Conservation (phyloP, 2,113 vertebrate species). For the Sander lucioperca region DNA sequence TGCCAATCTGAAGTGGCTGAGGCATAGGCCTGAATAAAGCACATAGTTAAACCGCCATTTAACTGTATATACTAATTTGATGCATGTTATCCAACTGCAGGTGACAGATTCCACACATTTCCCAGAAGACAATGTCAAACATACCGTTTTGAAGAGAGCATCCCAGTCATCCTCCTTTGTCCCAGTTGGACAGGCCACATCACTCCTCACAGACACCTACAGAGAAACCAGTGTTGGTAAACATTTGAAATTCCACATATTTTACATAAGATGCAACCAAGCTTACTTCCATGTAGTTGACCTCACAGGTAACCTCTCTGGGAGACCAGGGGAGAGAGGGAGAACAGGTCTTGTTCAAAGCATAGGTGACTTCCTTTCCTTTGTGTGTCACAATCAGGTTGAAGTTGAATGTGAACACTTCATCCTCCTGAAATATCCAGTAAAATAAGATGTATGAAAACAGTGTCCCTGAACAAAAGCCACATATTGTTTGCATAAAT, state of each 20-base stretch:
- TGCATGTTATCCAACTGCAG: too few relatives aligned
- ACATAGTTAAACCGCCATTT: too few relatives aligned
- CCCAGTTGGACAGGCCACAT: slow-evolving; percentile 32
- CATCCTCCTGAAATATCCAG: slow-evolving; percentile 47
- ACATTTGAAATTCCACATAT: neutral
- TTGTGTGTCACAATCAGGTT: slow-evolving; percentile 45
- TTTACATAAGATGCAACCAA: rapidly evolving
- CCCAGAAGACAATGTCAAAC: slow-evolving; percentile 7
- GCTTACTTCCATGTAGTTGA: slow-evolving; percentile 82
- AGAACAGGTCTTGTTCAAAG: slow-evolving; percentile 58
- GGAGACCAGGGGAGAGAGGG: slow-evolving; percentile 55
- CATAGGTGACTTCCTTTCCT: slow-evolving; percentile 24
- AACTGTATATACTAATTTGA: too few relatives aligned
- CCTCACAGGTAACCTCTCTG: slow-evolving; percentile 72
- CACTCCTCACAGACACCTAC: slow-evolving; percentile 71
- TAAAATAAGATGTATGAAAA: neutral
- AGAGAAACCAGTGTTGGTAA: neutral
- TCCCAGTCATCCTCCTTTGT: slow-evolving; percentile 35
- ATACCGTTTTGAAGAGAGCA: slow-evolving; percentile 39
- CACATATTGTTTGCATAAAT: too few relatives aligned
- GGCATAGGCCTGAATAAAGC: slow-evolving; percentile 13
- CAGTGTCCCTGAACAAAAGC: too few relatives aligned
- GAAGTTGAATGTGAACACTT: slow-evolving; percentile 67
- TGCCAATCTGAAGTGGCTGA: slow-evolving; percentile 62
- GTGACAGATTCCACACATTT: too few relatives aligned